These are phyloP conservation scores for Trididemnum nubilum DNA, from an alignment of 23 tunicate species.

Conservation along the genomic window DNA sequence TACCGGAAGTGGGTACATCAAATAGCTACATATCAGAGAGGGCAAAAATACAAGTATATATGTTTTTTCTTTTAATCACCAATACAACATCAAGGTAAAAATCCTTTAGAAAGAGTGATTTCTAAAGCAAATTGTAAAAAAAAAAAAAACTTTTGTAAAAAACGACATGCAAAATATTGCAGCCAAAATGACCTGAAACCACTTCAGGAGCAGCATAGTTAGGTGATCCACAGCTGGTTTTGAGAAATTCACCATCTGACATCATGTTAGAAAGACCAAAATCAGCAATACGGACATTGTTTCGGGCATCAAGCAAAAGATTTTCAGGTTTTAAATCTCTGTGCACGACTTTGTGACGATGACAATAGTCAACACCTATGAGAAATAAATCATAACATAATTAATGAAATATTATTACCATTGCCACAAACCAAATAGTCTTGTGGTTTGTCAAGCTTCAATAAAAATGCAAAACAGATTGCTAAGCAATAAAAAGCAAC, in stretches of 20 bases:
- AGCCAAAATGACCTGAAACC: conserved; percentile 71
- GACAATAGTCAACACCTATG: conserved; percentile 95
- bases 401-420: not conserved
- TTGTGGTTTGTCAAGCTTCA: too few relatives aligned
- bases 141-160: too few relatives aligned
- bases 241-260: conserved; percentile 98
- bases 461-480: too few relatives aligned
- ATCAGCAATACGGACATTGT: conserved; percentile 97
- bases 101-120: too few relatives aligned
- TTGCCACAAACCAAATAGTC: not conserved
- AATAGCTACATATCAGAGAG: too few relatives aligned
- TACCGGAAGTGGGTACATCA: too few relatives aligned
- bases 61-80: too few relatives aligned
- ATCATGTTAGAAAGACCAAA: conserved; percentile 99
- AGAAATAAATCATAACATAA: not conserved
- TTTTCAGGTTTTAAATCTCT: conserved; percentile 99
- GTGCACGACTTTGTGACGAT: conserved; percentile 97
- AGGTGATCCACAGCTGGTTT: conserved; percentile 98
- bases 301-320: conserved; percentile 79
- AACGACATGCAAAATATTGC: too few relatives aligned
- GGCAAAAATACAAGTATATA: too few relatives aligned
- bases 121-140: too few relatives aligned
- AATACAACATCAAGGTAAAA: too few relatives aligned
- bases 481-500: too few relatives aligned
- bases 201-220: conserved; percentile 99